Percentiles rank a stretch among this genome's conserved stretches.
Evolutionary conservation across 2,113 vertebrate genomes (phyloP).

Genomic region (Labeo rohita): DNA sequence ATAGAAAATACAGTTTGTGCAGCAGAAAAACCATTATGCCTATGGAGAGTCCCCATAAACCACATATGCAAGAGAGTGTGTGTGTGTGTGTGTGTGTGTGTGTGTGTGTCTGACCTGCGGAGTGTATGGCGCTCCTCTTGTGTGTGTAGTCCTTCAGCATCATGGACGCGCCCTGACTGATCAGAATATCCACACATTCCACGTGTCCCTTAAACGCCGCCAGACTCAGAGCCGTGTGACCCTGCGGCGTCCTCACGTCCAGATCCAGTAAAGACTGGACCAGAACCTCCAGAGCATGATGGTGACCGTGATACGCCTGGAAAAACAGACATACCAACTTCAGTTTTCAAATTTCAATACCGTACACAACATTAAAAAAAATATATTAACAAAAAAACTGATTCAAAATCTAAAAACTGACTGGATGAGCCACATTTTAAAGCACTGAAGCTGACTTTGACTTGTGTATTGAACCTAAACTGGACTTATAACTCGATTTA

Average conservation of each 20-base stretch:
- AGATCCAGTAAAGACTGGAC: constrained; percentile 96
- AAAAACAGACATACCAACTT: not conserved
- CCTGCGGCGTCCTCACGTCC: constrained; percentile 92
- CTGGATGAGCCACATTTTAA: not conserved
- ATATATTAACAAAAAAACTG: too few relatives aligned
- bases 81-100: constrained; percentile 24
- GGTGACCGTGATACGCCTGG: constrained; percentile 97
- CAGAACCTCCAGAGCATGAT: constrained; percentile 94
- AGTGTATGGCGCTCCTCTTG: constrained; percentile 95
- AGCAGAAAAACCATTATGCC: too few relatives aligned
- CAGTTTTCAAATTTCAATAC: not conserved
- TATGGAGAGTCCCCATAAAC: too few relatives aligned
- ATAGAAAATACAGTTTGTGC: too few relatives aligned
- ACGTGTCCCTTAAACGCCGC: constrained; percentile 96
- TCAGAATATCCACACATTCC: constrained; percentile 96
- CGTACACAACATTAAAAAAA: not conserved
- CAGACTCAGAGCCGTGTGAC: constrained; percentile 92
- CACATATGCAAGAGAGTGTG: not conserved
- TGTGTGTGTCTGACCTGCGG: constrained; percentile 83
- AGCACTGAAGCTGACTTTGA: not conserved
- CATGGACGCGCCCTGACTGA: constrained; percentile 97
- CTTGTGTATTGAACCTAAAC: not conserved
- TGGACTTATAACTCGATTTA: not conserved
- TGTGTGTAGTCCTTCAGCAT: constrained; percentile 94
- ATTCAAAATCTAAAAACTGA: not conserved